Evolutionary conservation across 53 echinoderm and acorn worm species (phyloP).

Genomic region (Echinometra lucunter): DNA sequence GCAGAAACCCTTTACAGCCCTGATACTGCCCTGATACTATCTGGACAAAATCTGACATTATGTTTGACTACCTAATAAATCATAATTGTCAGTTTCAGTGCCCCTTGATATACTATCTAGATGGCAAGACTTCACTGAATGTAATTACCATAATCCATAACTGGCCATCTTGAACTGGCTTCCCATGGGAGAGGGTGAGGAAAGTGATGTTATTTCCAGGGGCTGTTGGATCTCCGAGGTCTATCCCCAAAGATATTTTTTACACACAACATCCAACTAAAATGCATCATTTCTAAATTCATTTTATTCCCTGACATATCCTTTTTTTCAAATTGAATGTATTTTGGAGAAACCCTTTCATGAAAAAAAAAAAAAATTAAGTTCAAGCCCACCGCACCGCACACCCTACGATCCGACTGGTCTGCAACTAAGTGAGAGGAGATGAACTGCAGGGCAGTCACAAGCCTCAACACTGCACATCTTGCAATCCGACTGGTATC

Average conservation of each 20-base stretch:
- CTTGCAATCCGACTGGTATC: no score
- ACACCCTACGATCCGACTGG: no score
- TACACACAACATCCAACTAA: no score
- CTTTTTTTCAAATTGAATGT: no score
- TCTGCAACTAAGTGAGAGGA: no score
- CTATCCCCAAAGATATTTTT: not conserved
- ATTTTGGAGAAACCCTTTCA: no score
- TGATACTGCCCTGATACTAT: conserved; percentile 29
- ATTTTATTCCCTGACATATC: no score
- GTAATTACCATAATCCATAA: not conserved
- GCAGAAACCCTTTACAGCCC: not conserved
- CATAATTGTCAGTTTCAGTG: not conserved
- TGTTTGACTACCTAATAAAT: not conserved
- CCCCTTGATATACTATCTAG: not conserved
- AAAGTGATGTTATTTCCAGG: not conserved
- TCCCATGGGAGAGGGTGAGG: not conserved
- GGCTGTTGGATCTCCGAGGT: not conserved
- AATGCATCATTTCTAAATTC: no score
- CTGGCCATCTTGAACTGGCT: not conserved
- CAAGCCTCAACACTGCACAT: no score
- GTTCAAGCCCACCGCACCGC: no score
- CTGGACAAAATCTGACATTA: conserved; percentile 7
- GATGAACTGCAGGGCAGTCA: no score
- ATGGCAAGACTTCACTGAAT: not conserved
- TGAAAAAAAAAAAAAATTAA: no score